Conservation (phyloP, 2,797 vertebrate species). For the Gymnoscopelus braueri region DNA sequence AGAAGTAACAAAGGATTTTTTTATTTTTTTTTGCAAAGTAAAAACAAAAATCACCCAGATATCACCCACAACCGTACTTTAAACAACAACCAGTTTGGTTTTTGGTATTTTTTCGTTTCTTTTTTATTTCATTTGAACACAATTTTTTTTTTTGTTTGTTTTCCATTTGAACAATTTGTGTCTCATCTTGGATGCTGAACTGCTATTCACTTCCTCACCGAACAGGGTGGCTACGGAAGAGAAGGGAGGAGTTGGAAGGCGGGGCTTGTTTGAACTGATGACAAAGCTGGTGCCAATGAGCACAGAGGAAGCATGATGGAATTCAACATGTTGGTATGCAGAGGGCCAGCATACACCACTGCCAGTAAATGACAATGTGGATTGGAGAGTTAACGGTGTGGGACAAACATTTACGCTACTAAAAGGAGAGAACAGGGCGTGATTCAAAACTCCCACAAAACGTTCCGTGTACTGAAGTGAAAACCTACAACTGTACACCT, state of each 20-base stretch:
- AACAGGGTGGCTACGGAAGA: conserved; percentile 25
- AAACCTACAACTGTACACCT: conserved; percentile 58
- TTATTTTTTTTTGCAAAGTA: conserved; percentile 72
- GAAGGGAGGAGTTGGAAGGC: conserved; percentile 38
- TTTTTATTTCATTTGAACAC: conserved; percentile 48
- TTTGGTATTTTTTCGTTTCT: conserved; percentile 43
- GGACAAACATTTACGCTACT: conserved; percentile 24
- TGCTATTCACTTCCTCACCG: conserved; percentile 30
- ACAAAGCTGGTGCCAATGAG: conserved; percentile 63
- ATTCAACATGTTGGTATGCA: conserved; percentile 25
- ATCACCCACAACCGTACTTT: conserved; percentile 59
- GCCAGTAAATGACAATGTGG: conserved; percentile 50
- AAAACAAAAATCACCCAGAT: conserved; percentile 57
- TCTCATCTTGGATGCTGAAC: conserved; percentile 26
- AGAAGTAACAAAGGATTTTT: conserved; percentile 79
- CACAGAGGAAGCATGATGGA: conserved; percentile 28
- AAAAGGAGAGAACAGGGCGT: conserved; percentile 31
- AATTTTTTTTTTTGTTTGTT: not conserved
- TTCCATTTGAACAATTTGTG: conserved; percentile 33
- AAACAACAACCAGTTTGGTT: conserved; percentile 56
- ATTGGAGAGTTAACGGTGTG: conserved; percentile 29
- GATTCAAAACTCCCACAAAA: conserved; percentile 9
- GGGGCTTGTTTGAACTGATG: conserved; percentile 33
- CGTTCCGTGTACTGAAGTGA: conserved; percentile 24
- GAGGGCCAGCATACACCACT: conserved; percentile 51